Evolutionary conservation across 2,888 invertebrate genomes (phyloP).

Genomic region (Patella caerulea): DNA sequence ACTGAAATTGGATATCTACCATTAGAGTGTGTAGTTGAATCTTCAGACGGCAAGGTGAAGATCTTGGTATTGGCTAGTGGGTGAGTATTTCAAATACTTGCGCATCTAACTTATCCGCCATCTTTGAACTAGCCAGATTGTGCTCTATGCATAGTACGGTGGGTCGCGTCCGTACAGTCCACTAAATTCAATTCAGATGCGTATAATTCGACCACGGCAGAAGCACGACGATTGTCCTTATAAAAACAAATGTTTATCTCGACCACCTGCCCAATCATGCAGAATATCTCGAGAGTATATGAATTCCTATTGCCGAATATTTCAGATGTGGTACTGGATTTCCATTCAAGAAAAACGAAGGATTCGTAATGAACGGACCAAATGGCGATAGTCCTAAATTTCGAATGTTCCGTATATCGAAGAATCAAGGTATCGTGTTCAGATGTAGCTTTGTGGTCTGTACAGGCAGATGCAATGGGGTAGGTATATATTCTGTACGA

Average conservation of each 20-base stretch:
- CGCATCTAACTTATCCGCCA: too few relatives aligned
- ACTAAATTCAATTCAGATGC: too few relatives aligned
- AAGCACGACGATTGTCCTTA: too few relatives aligned
- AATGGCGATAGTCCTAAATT: conserved; percentile 9
- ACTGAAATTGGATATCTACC: neutral
- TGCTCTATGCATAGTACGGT: too few relatives aligned
- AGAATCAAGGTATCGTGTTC: neutral
- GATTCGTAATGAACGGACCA: neutral
- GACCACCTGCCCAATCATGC: too few relatives aligned
- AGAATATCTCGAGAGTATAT: too few relatives aligned
- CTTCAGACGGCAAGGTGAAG: neutral
- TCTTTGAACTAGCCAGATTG: too few relatives aligned
- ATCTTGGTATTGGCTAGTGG: neutral
- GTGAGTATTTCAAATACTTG: neutral
- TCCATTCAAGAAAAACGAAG: conserved; percentile 12
- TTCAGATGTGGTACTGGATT: conserved; percentile 17
- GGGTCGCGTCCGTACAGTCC: too few relatives aligned
- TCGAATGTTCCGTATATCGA: conserved; percentile 13
- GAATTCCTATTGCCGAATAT: neutral
- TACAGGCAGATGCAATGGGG: conserved; percentile 6
- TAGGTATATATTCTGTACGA: neutral
- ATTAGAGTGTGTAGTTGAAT: neutral
- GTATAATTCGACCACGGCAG: too few relatives aligned
- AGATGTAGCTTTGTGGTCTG: conserved; percentile 16
- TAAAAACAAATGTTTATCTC: too few relatives aligned